These are phyloP conservation scores for Tenthredo scrophulariae DNA, from an alignment of 2,888 invertebrate species.

Conservation along the genomic window DNA sequence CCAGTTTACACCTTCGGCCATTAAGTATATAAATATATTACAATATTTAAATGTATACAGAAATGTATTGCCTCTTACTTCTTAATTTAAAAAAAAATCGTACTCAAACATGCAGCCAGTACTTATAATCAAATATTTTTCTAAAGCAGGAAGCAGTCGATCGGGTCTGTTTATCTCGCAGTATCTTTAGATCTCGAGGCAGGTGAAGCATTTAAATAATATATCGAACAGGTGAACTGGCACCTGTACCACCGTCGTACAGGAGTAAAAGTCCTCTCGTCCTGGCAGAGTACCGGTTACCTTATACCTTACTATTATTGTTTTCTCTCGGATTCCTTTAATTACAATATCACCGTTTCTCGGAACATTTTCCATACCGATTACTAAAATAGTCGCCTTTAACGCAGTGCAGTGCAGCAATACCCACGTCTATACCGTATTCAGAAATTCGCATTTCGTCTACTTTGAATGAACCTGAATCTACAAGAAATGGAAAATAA, in stretches of 20 bases:
- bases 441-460: background rate
- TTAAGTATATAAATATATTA: background rate
- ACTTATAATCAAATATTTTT: constrained; percentile 25
- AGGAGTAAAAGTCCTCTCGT: constrained; percentile 53
- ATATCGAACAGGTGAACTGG: constrained; percentile 73
- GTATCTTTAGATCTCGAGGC: constrained; percentile 68
- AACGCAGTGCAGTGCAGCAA: background rate
- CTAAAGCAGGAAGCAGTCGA: constrained; percentile 47
- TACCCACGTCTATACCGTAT: too few species aligned
- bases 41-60: background rate
- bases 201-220: constrained; percentile 73
- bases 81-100: background rate
- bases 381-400: background rate
- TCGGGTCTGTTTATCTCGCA: constrained; percentile 54
- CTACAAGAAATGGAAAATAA: background rate
- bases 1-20: background rate
- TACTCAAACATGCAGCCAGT: background rate
- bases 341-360: constrained; percentile 1
- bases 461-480: background rate
- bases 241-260: constrained; percentile 68
- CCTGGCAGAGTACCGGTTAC: constrained; percentile 37
- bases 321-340: background rate
- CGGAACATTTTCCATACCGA: background rate
- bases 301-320: constrained; percentile 34
- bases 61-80: background rate